These are phyloP conservation scores for Globodera rostochiensis DNA, from an alignment of 1,140 invertebrate species.

Conservation along the genomic window DNA sequence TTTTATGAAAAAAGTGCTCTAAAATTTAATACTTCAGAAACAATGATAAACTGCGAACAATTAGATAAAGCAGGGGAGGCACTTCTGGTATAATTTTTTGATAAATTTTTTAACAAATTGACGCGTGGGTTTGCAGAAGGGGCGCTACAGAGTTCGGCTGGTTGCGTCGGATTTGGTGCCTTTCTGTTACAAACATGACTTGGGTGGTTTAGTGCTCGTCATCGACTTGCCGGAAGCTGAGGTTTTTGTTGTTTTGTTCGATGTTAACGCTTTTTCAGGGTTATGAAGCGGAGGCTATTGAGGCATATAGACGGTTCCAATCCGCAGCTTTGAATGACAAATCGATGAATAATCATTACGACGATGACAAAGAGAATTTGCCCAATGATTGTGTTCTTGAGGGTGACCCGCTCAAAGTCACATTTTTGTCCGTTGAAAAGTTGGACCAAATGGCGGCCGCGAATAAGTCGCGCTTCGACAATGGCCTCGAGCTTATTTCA, in stretches of 20 bases:
- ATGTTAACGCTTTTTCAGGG: constrained; percentile 21
- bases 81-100: neutral
- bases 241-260: neutral
- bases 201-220: constrained; percentile 28
- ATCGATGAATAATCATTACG: neutral
- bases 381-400: constrained; percentile 19
- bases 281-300: constrained; percentile 14
- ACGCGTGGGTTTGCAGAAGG: constrained; percentile 8
- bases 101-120: neutral
- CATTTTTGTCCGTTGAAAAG: constrained; percentile 36
- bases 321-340: neutral
- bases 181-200: constrained; percentile 13
- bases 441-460: constrained; percentile 29
- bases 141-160: constrained; percentile 26
- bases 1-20: no score
- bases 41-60: neutral
- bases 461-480: constrained; percentile 14
- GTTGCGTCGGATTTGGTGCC: constrained; percentile 20
- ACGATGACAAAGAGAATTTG: constrained; percentile 31
- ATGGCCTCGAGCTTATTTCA: constrained; percentile 6
- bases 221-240: constrained; percentile 38
- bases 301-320: neutral
- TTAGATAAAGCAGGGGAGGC: neutral
- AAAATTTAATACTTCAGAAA: neutral
- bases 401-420: constrained; percentile 34